Evolutionary conservation across 92 coral and sea anemone species (phyloP), one percentile per base, ranked within the genome.

Genomic region (Meandrina meandrites): DNA sequence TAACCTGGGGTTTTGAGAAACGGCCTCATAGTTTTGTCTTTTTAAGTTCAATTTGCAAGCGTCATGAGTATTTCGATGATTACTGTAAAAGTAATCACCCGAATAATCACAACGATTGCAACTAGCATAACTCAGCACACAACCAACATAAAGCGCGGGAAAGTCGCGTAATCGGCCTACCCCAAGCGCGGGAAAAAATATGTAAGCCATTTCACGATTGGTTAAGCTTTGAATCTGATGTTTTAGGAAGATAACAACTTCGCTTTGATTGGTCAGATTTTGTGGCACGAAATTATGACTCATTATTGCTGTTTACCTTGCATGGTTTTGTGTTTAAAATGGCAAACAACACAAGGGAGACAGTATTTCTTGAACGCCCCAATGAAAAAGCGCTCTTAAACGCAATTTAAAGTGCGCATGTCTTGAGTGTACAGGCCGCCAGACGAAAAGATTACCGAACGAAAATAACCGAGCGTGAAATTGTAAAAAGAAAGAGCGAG

Each of bases 1-100:
- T 86, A 31, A 97, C 91, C 99, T 97, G 81, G 36, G 81, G 8
- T 66, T 28, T 13, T 27, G 14, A 22, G 34, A 66, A 66, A 66
- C 71, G 35, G 71, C 71, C 71, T 11, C 6, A 62, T 28, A 54
- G 22, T 27, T 27, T 62, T 47, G 40, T 66, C 35, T 27, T 27
- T 9, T 60, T 24, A 7, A 60, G 13, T 60, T 60, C 68, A 60
- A 24, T 60, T 60, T 60, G 28, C 30, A 24, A 60, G n/a, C 30
- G 27, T 60, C 9, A 24, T 60, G 68, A 24, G 30, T 24, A 60
- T 60, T 24, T 24, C 9, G 68, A 27, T 0, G 67, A 58, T 58
- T 22, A 21, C 67, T 21, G 0, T 58, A 58, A 58, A 58, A 58
- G 67, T 24, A 58, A 58, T 19, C 67, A 22, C 5, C 67, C 8